Conservation (phyloP, 1,140 invertebrate genomes). For the Capitella teleta region DNA sequence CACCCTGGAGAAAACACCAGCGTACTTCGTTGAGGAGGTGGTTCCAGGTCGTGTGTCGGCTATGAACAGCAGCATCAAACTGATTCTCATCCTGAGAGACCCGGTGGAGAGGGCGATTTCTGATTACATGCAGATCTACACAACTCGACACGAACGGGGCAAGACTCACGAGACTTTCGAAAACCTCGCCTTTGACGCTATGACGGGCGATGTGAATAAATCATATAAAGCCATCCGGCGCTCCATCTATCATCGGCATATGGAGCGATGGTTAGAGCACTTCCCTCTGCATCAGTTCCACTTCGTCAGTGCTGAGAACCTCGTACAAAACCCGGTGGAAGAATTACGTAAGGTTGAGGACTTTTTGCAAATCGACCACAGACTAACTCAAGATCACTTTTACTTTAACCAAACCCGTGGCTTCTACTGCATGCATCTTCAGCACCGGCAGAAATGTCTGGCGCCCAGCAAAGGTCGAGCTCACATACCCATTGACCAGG, state of each 20-base stretch:
- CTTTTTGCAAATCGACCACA: conserved; percentile 29
- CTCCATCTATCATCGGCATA: conserved; percentile 37
- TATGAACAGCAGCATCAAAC: conserved; percentile 74
- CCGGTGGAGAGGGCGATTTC: conserved; percentile 82
- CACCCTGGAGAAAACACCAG: conserved; percentile 46
- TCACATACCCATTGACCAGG: conserved; percentile 68
- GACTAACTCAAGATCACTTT: conserved; percentile 24
- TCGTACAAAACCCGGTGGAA: conserved; percentile 27
- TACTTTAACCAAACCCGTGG: conserved; percentile 42
- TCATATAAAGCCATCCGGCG: conserved; percentile 50
- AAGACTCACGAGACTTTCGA: conserved; percentile 23
- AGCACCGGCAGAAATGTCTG: conserved; percentile 49
- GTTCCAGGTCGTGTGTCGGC: conserved; percentile 62
- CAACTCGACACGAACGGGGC: conserved; percentile 12
- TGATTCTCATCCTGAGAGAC: conserved; percentile 79
- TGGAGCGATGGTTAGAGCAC: conserved; percentile 29
- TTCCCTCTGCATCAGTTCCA: conserved; percentile 33
- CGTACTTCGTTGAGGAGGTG: conserved; percentile 41
- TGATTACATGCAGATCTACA: conserved; percentile 64
- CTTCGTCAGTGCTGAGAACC: conserved; percentile 34
- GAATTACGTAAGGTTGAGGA: conserved; percentile 31
- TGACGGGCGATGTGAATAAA: conserved; percentile 21
- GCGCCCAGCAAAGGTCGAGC: conserved; percentile 84
- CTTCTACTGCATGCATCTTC: conserved; percentile 42
- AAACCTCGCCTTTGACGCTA: conserved; percentile 18